phyloP scores from a whole-genome alignment of 2,888 invertebrate species.

The Cremastinae sp. region DNA sequence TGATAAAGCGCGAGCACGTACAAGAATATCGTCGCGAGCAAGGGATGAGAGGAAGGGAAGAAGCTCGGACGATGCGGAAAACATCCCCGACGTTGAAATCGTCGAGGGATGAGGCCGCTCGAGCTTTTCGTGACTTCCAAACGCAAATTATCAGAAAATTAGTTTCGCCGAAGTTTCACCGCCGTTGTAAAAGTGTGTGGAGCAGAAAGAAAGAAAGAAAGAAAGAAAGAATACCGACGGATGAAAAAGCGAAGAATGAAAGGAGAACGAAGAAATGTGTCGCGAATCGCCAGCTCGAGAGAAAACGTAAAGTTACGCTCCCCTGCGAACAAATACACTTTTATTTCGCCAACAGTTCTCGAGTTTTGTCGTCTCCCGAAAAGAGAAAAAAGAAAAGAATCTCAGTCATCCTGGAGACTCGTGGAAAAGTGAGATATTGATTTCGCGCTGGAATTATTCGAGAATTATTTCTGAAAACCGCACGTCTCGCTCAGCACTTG shows the following conservation, averaged over 20 bases:
- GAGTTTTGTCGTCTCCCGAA: background rate
- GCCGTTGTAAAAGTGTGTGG: constrained; percentile 10
- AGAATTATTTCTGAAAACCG: too few species aligned
- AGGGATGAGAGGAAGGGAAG: constrained; percentile 42
- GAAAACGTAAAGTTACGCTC: constrained; percentile 25
- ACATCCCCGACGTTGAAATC: constrained; percentile 54
- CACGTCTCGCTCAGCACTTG: too few species aligned
- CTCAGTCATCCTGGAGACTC: background rate
- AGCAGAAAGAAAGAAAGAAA: constrained; percentile 18
- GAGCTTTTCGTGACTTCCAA: constrained; percentile 57
- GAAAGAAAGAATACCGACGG: constrained; percentile 38
- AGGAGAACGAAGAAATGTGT: constrained; percentile 11
- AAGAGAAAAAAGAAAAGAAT: constrained; percentile 15
- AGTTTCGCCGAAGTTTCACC: constrained; percentile 64
- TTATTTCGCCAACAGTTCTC: background rate
- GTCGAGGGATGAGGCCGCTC: constrained; percentile 61
- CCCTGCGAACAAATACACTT: constrained; percentile 25
- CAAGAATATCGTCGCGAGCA: too few species aligned
- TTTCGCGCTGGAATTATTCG: background rate
- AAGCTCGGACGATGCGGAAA: constrained; percentile 47
- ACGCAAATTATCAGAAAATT: constrained; percentile 72
- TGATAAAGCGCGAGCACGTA: constrained; percentile 48
- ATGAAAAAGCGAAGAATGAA: too few species aligned
- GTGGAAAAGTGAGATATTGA: constrained; percentile 6
- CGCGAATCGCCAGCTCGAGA: constrained; percentile 28